Evolutionary conservation across 2,113 vertebrate genomes (phyloP).

Genomic region (Albula goreensis): DNA sequence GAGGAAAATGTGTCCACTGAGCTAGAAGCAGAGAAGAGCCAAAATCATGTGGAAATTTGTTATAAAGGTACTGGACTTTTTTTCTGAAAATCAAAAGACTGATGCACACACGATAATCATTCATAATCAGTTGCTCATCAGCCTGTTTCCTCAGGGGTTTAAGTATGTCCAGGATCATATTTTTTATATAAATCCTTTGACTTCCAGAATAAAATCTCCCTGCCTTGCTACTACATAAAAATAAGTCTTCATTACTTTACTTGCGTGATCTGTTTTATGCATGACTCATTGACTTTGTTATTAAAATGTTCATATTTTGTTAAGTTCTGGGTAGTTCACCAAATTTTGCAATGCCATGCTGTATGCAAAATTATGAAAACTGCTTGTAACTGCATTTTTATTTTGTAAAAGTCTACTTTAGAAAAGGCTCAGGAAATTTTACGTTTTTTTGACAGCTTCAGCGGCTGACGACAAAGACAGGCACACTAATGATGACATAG

Average conservation of each 20-base stretch:
- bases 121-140: too few relatives aligned
- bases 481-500: constrained; percentile 66
- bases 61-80: constrained; percentile 58
- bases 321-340: not conserved
- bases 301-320: not conserved
- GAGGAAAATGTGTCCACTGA: constrained; percentile 52
- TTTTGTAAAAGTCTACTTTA: not conserved
- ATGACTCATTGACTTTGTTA: not conserved
- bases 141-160: not conserved
- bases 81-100: too few relatives aligned
- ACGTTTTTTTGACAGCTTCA: constrained; percentile 44
- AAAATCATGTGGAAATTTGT: constrained; percentile 58
- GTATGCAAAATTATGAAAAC: not conserved
- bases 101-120: too few relatives aligned
- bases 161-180: not conserved
- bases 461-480: constrained; percentile 68
- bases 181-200: not conserved
- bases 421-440: constrained; percentile 3
- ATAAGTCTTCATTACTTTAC: not conserved
- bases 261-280: not conserved
- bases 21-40: constrained; percentile 52
- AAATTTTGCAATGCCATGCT: not conserved
- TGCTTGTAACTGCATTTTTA: not conserved
- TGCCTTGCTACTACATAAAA: not conserved
- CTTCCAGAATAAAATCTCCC: not conserved